These are phyloP conservation scores for Grantiella picta DNA, from an alignment of 2,113 vertebrate genomes.

Conservation along the genomic window DNA sequence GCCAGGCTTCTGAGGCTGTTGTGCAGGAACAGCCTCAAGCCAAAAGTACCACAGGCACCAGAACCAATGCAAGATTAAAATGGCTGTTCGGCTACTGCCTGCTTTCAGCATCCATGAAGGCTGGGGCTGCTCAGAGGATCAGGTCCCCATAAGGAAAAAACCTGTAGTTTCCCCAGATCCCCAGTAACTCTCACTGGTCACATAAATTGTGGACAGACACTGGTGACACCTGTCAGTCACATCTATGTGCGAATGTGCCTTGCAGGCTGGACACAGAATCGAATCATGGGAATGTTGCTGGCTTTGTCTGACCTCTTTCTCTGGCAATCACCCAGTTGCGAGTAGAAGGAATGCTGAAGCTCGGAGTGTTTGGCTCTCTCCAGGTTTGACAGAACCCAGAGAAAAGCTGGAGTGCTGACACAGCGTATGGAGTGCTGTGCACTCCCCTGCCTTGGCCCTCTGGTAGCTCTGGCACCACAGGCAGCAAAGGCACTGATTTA, in stretches of 20 bases:
- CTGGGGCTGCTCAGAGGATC: background rate
- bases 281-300: accelerated
- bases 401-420: background rate
- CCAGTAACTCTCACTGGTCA: background rate
- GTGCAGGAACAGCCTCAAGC: background rate
- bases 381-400: background rate
- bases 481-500: background rate
- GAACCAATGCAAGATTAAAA: background rate
- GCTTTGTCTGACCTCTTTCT: background rate
- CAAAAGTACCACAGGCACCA: background rate
- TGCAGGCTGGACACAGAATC: background rate
- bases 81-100: background rate
- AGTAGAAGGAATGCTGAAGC: background rate
- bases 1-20: background rate
- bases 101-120: background rate
- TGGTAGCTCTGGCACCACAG: background rate
- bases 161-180: accelerated
- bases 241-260: background rate
- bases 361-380: background rate
- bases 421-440: background rate
- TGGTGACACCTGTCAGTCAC: background rate
- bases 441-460: background rate
- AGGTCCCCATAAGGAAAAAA: background rate
- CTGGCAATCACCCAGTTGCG: accelerated
- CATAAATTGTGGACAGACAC: accelerated